A percentile compares a stretch with the other conserved stretches of the same genome.
Evolutionary conservation across 2,113 vertebrate species (phyloP).

Genomic region (Cettia cetti): DNA sequence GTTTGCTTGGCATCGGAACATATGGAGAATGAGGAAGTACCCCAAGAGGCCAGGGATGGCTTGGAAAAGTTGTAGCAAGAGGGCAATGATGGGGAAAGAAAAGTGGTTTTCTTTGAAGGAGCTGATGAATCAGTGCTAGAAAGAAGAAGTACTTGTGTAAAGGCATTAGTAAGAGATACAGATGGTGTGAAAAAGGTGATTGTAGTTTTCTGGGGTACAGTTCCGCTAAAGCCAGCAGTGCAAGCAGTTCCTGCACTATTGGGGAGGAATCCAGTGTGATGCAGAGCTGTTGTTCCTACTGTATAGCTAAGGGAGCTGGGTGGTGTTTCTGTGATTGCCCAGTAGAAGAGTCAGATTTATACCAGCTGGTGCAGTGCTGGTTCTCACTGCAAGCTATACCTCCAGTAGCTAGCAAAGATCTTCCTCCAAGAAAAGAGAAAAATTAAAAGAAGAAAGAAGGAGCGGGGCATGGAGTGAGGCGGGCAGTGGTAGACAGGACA

Average conservation of each 20-base stretch:
- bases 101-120: not conserved
- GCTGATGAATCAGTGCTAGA: not conserved
- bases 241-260: not conserved
- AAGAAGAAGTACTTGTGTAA: not conserved
- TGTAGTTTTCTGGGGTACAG: not conserved
- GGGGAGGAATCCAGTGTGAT: not conserved
- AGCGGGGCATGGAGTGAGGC: accelerated
- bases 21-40: not conserved
- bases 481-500: not conserved
- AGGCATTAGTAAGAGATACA: not conserved
- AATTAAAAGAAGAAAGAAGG: not conserved
- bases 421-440: not conserved
- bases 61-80: not conserved
- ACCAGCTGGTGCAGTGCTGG: not conserved
- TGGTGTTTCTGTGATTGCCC: not conserved
- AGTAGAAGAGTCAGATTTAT: not conserved
- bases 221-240: not conserved
- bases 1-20: not conserved
- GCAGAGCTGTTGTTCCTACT: not conserved
- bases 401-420: not conserved
- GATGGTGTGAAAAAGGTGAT: not conserved
- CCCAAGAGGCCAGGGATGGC: not conserved
- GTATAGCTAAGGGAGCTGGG: not conserved
- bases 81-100: not conserved
- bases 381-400: not conserved